Evolutionary conservation across 2,888 invertebrate species (phyloP), one percentile per base, ranked within the genome.

Genomic region (Tuberolachnus salignus): DNA sequence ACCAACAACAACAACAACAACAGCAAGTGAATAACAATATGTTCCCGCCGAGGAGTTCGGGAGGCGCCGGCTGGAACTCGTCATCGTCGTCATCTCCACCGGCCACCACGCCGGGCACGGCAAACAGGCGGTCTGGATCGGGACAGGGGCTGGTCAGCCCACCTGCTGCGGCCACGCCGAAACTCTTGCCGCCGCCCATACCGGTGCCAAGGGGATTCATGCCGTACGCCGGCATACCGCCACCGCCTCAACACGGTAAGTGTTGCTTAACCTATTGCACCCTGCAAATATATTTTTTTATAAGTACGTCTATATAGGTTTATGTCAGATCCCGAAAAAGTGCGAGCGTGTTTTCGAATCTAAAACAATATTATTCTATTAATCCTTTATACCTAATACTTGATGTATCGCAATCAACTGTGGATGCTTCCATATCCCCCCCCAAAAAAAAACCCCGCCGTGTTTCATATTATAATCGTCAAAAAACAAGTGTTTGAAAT

Each of bases 171-270:
- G 88, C 89, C 72, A 88, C 89, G 23, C 87, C 88, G 70, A 88
- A 89, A 83, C 85, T 89, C 57, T 86, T 89, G 82, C 89, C 89
- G 6, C 88, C 89, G 16, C 88, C 87, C 61, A 85, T 90, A 64
- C 88, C 92, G 84, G 23, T 90, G 85, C 88, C 89, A 13, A 85
- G 89, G 81, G 88, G 89, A 80, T 90, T 90, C 84, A 85, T 90
- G 82, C 89, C 83, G 14, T 83, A 83, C 66, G 91, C 90, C 81
- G 88, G 87, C n/a, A 87, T 90, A 78, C 87, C 90, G 63, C 88
- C 89, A 1, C 90, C 72, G 85, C 87, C 67, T 82, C 82, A 81
- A 11, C 42, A 72, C 46, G 44, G 70, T 80, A 34, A 61, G 61
- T 19, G n/a, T 42, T 34, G 14, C 8, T 10, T 21, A 10, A 42